Conservation (phyloP, 2,888 invertebrate species). For the Drosophila algonquin region DNA sequence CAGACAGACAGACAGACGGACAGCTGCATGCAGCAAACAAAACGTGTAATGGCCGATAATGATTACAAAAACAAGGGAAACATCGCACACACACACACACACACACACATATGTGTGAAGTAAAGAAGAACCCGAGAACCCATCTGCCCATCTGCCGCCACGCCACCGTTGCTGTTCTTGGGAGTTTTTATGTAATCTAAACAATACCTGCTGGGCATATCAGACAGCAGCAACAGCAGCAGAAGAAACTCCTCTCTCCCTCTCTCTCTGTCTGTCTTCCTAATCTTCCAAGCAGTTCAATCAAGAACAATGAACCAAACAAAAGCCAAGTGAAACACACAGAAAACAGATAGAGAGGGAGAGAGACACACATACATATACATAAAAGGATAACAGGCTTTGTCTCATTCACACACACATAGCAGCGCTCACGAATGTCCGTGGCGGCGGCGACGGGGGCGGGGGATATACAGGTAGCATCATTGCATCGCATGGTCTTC, state of each 20-base stretch:
- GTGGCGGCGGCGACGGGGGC: background rate
- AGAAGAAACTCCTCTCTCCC: background rate
- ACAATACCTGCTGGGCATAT: slow-evolving; percentile 69
- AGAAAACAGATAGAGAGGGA: slow-evolving; percentile 50
- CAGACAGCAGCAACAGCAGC: slow-evolving; percentile 14
- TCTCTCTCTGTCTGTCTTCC: slow-evolving; percentile 8
- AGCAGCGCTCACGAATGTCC: no score
- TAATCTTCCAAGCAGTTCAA: slow-evolving; percentile 50
- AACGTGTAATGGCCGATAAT: slow-evolving; percentile 70
- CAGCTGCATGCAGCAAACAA: slow-evolving; percentile 37
- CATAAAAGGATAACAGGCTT: slow-evolving; percentile 27
- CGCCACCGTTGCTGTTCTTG: slow-evolving; percentile 35
- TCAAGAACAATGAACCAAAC: slow-evolving; percentile 70
- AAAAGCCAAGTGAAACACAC: slow-evolving; percentile 53
- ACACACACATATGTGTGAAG: slow-evolving; percentile 5
- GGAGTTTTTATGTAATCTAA: slow-evolving; percentile 68
- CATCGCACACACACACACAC: slow-evolving; percentile 48
- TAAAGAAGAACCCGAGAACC: slow-evolving; percentile 29
- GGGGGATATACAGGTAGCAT: background rate
- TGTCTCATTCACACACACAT: slow-evolving; percentile 3
- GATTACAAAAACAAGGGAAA: slow-evolving; percentile 58
- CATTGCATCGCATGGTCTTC: slow-evolving; percentile 3
- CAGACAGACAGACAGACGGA: slow-evolving; percentile 6
- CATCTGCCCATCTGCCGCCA: slow-evolving; percentile 38
- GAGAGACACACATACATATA: slow-evolving; percentile 20